A percentile compares a stretch with the other conserved stretches of the same genome.
These are phyloP conservation scores for Ceratothoa steindachneri DNA, from an alignment of 2,888 invertebrate genomes.

Conservation along the genomic window DNA sequence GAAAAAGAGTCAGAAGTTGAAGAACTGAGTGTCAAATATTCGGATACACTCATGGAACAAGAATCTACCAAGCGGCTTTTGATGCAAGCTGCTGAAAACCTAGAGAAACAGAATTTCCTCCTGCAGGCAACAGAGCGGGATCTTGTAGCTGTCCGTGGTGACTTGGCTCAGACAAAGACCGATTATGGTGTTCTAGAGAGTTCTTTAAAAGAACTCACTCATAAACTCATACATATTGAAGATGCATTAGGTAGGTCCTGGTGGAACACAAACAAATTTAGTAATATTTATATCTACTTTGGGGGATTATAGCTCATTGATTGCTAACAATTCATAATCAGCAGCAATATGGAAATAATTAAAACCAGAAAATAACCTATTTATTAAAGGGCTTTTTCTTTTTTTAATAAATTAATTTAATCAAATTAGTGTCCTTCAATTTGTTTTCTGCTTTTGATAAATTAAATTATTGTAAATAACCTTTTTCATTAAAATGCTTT, in stretches of 20 bases:
- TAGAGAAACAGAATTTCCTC: neutral
- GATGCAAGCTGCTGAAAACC: neutral
- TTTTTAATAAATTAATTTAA: no score
- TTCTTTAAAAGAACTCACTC: neutral
- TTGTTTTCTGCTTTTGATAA: no score
- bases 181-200: neutral
- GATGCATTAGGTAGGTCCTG: neutral
- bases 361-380: no score
- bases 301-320: no score
- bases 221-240: neutral
- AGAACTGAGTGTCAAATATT: constrained; percentile 8
- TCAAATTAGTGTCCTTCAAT: no score
- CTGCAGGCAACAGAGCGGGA: neutral
- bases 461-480: no score
- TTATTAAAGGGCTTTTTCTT: no score
- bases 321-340: no score
- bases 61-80: neutral
- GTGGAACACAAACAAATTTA: no score
- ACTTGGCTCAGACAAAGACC: neutral
- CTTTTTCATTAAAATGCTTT: no score
- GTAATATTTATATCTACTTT: no score
- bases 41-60: neutral
- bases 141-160: neutral
- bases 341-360: no score
- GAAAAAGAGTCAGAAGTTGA: constrained; percentile 2